Evolutionary conservation across 2,888 invertebrate genomes (phyloP), one percentile per base, ranked within the genome.

Genomic region (Ophraella communa): DNA sequence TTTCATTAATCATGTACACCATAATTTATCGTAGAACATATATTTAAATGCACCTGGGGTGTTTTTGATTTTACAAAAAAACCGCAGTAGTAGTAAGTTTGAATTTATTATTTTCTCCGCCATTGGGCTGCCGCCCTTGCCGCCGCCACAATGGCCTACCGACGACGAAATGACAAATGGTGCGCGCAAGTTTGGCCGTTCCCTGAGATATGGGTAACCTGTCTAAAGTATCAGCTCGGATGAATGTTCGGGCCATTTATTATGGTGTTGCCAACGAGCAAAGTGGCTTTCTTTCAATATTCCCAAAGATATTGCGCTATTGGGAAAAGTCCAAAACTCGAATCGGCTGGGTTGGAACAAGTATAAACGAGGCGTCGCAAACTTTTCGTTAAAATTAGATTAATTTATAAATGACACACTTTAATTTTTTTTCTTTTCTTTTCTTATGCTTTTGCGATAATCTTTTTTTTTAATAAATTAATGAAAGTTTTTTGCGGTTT

Each of bases 221-320:
- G 74, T 74, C 73, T 66, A 67, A 69, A 67, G 74, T 72, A 74
- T 75, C 74, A 72, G 66, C 73, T 71, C 69, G 62, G 57, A 66
- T 59, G 62, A 66, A 73, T 73, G 70, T 67, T 60, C 67, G 21
- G 27, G n/a, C 64, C 64, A 64, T 64, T 64, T 60, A 64, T 64
- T 54, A 55, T 55, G 49, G 51, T n/a, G 60, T 57, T 62, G 62
- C 56, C 62, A 62, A 56, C 56, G 51, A 56, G 39, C 33, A 51
- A 55, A 64, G 66, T 64, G 66, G 66, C 66, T 66, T 63, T 66
- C 66, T 66, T 66, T 66, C 66, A 64, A 66, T 66, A 66, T 66
- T 54, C 61, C 18, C 42, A 20, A 61, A 64, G 58, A 64, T 56
- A 57, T 27, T 27, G 44, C 60, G 66, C 59, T 33, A 54, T 54